phyloP scores from a whole-genome alignment of 1,140 invertebrate genomes.

The Hyphantria cunea region DNA sequence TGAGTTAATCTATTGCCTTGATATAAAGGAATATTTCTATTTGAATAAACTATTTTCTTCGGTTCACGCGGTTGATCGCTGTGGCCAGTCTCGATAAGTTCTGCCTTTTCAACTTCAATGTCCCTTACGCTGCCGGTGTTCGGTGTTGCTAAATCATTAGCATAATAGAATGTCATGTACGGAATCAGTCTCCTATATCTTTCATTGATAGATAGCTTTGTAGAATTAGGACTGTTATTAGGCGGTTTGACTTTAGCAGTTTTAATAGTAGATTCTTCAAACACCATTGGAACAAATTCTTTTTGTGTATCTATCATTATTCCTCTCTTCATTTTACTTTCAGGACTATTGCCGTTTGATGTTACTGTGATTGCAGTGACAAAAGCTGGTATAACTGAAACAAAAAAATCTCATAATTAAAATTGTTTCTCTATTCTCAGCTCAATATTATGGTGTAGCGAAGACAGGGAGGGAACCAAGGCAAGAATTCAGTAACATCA shows the following conservation, averaged over 20 bases:
- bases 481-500: too few species aligned
- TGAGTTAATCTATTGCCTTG: conserved; percentile 77
- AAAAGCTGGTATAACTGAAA: conserved; percentile 69
- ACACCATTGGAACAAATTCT: conserved; percentile 48
- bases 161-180: conserved; percentile 90
- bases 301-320: conserved; percentile 57
- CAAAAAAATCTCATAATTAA: conserved; percentile 38
- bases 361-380: conserved; percentile 68
- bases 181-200: conserved; percentile 89
- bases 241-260: conserved; percentile 41
- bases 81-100: conserved; percentile 61
- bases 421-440: too few species aligned
- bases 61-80: conserved; percentile 48
- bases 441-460: too few species aligned
- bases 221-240: conserved; percentile 46
- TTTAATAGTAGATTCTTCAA: conserved; percentile 33
- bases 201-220: conserved; percentile 81
- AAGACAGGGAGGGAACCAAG: too few species aligned
- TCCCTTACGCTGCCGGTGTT: conserved; percentile 55
- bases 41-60: conserved; percentile 58
- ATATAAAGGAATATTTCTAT: conserved; percentile 73
- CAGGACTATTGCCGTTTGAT: conserved; percentile 78
- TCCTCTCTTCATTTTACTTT: conserved; percentile 72
- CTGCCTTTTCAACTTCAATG: conserved; percentile 70
- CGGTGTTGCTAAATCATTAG: conserved; percentile 82